Percentiles rank a stretch among this genome's conserved stretches.
These are phyloP conservation scores for Porphyrio hochstetteri DNA, from an alignment of 2,113 vertebrate species.

Conservation along the genomic window DNA sequence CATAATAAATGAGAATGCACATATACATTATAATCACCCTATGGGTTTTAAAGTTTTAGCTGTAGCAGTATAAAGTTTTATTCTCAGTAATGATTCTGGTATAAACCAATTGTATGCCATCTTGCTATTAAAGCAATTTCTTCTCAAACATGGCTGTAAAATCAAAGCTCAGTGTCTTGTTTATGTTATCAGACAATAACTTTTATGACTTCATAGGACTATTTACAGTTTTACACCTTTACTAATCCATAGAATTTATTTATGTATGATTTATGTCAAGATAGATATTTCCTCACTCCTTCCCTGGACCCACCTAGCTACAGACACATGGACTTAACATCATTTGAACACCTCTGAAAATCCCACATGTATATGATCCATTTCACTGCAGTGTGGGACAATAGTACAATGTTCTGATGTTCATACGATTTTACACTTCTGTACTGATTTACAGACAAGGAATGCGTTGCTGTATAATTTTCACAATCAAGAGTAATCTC, in stretches of 20 bases:
- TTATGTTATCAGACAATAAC: not conserved
- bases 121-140: not conserved
- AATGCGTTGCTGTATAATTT: not conserved
- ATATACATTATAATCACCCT: not conserved
- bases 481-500: not conserved
- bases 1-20: not conserved
- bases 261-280: not conserved
- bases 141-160: not conserved
- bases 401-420: not conserved
- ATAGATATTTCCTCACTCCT: not conserved
- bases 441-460: not conserved
- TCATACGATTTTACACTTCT: not conserved
- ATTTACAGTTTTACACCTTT: not conserved
- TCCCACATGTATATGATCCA: not conserved
- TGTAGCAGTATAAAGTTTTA: not conserved
- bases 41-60: not conserved
- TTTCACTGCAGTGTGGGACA: not conserved
- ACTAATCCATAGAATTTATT: not conserved
- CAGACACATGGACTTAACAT: not conserved
- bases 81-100: not conserved
- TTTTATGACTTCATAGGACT: not conserved
- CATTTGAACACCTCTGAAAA: not conserved
- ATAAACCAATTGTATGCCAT: not conserved
- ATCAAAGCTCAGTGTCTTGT: not conserved
- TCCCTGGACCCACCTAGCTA: not conserved